Percentiles rank a stretch among this genome's conserved stretches.
Conservation (phyloP, 2,113 vertebrate genomes). For the Cepphus grylle region DNA sequence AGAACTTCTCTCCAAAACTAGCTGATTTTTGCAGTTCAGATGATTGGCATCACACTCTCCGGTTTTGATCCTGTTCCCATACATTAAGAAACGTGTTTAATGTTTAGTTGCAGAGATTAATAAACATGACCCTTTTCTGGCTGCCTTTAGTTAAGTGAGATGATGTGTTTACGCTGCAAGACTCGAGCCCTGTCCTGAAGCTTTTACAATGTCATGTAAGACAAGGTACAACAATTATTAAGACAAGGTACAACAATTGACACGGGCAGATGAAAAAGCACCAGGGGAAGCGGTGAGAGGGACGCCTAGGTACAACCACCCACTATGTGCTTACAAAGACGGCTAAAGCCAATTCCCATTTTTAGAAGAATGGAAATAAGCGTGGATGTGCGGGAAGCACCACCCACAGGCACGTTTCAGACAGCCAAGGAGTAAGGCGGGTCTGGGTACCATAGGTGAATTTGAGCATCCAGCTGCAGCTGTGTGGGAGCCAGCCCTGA, state of each 20-base stretch:
- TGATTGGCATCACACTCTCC: accelerated
- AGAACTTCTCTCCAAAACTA: background rate
- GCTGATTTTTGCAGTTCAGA: background rate
- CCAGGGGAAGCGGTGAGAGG: background rate
- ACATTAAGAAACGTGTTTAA: background rate
- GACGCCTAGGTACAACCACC: background rate
- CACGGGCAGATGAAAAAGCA: background rate
- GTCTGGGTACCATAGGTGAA: background rate
- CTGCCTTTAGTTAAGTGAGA: background rate
- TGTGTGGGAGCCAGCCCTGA: background rate
- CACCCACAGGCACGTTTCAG: background rate
- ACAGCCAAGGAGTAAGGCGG: background rate
- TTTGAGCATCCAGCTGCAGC: background rate
- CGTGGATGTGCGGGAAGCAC: background rate
- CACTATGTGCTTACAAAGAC: background rate
- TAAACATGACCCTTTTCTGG: background rate
- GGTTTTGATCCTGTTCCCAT: background rate
- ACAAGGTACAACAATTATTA: background rate
- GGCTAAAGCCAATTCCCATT: background rate
- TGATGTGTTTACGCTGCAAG: background rate
- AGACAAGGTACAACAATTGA: background rate
- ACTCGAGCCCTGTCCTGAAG: background rate
- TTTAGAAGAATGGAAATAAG: background rate
- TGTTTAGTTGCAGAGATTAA: background rate
- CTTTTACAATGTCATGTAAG: background rate